Evolutionary conservation across 92 coral and sea anemone species (phyloP), one percentile per base, ranked within the genome.

Genomic region (Siderastrea siderea): DNA sequence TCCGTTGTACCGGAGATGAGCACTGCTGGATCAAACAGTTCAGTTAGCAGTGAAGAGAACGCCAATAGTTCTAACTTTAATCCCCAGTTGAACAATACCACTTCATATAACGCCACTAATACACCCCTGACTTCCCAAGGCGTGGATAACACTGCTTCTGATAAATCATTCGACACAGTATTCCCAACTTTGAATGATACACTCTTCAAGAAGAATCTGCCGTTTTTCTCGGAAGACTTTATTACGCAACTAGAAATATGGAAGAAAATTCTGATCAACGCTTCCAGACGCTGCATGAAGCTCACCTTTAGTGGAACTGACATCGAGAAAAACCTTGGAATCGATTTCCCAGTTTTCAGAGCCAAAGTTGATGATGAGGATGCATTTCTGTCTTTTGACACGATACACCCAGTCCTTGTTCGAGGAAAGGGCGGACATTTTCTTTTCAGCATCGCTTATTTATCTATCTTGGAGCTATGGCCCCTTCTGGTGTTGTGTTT

Each of bases 401-500:
- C 58, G 10, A 14, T 71, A 16, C 68, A 57, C 10, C 87, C 87
- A 0, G 87, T 61, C 6, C 80, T 84, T 5, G 80, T 84, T 52
- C n/a, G 80, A 15, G 49, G 50, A 45, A 63, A 2, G 47, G 64
- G 59, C 59, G 10, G 11, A 57, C 68, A 84, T 6, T 73, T 61
- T 19, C 87, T 84, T 9, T 80, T 84, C 7, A 48, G 8, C 14
- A 53, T 84, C 46, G 87, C 87, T n/a, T 73, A 73, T 44, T 2
- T 84, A 65, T 9, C 87, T 44, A 61, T 84, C 50, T 65, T 84
- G 80, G 87, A 84, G 73, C 50, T 84, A 14, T 84, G 80, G 80
- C 87, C 87, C 3, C 81, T 84, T 2, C 54, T 84, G 66, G 71
- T 47, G 85, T 81, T 59, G 45, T 92, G 90, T 68, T 87, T 69